A percentile compares a stretch with the other conserved stretches of the same genome.
Conservation (phyloP, 2,113 vertebrate species). For the Lepus americanus region DNA sequence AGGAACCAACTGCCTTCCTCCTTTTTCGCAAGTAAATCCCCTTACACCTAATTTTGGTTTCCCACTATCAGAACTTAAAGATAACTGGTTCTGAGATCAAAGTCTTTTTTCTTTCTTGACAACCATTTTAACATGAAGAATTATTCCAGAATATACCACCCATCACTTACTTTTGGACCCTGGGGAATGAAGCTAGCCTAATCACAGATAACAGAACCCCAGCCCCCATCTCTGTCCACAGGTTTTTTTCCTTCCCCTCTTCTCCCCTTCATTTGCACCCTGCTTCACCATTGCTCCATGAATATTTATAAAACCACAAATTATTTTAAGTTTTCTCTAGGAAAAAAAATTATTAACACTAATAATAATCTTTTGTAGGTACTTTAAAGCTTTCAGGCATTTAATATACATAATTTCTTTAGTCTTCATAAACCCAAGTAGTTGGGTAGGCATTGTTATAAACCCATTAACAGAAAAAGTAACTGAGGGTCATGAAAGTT, state of each 20-base stretch:
- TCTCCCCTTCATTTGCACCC: not conserved
- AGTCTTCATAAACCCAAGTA: conserved; percentile 44
- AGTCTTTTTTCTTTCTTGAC: not conserved
- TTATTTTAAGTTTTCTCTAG: conserved; percentile 46
- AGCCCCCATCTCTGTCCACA: not conserved
- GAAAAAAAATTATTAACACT: conserved; percentile 7
- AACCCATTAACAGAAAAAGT: conserved; percentile 5
- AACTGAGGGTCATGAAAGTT: not conserved
- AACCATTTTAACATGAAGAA: not conserved
- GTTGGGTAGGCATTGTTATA: not conserved
- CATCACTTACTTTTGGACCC: not conserved
- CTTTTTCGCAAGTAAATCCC: not conserved
- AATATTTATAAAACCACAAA: not conserved
- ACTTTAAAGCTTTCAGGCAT: not conserved
- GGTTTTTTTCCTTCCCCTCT: not conserved
- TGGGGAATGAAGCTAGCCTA: not conserved
- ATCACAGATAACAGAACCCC: not conserved
- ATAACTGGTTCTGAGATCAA: conserved; percentile 17
- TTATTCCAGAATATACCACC: not conserved
- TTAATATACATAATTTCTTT: conserved; percentile 28
- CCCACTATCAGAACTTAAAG: conserved; percentile 51
- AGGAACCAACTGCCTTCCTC: not conserved
- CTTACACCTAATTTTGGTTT: not conserved
- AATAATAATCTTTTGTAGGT: not conserved
- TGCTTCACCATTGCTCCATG: conserved; percentile 8